Evolutionary conservation across 2,113 vertebrate genomes (phyloP).

Genomic region (Petromus typicus): DNA sequence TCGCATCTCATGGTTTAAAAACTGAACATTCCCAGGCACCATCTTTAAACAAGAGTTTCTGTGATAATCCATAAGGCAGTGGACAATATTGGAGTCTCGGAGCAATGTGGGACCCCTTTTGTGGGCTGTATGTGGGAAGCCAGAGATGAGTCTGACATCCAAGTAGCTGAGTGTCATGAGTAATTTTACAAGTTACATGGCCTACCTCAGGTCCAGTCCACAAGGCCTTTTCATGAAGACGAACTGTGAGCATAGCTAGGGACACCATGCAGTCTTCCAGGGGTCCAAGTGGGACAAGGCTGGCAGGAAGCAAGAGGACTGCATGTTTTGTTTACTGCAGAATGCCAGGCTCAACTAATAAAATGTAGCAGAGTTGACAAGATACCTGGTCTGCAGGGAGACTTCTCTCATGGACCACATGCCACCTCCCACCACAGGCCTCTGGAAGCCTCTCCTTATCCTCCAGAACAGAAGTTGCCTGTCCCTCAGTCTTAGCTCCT

Average conservation of each 20-base stretch:
- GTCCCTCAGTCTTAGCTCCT: neutral
- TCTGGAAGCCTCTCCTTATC: neutral
- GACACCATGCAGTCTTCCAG: neutral
- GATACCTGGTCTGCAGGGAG: neutral
- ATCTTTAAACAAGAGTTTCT: neutral
- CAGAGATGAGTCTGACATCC: too few relatives aligned
- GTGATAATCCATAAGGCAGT: neutral
- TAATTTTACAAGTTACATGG: neutral
- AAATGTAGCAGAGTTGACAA: neutral
- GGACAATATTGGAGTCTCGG: too few relatives aligned
- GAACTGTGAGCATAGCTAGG: neutral
- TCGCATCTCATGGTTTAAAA: neutral
- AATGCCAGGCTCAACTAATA: neutral
- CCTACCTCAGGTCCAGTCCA: neutral
- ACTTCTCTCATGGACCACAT: neutral
- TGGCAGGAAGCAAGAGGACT: neutral
- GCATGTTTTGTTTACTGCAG: neutral
- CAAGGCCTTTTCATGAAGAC: neutral
- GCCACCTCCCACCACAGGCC: neutral
- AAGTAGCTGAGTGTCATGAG: neutral
- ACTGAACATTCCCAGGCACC: too few relatives aligned
- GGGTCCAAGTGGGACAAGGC: neutral
- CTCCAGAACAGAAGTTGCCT: neutral
- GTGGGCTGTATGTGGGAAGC: neutral
- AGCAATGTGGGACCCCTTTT: neutral